Evolutionary conservation across 1,140 invertebrate species (phyloP), one percentile per base, ranked within the genome.

Genomic region (Arctopsyche grandis): DNA sequence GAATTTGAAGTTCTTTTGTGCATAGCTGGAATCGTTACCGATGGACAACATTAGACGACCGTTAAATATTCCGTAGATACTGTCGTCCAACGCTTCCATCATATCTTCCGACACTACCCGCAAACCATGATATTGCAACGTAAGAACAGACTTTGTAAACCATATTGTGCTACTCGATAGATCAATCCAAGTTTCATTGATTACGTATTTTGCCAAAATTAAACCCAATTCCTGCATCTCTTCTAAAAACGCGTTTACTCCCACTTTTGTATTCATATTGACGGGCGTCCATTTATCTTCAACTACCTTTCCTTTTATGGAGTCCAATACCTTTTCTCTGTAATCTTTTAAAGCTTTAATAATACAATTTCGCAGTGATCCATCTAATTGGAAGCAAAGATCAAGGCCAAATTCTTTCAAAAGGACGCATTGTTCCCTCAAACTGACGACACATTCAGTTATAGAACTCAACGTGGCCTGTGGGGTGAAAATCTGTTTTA

Each of bases 401-500:
- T 91, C 90, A 76, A 91, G 83, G 21, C 90, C 90, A 83, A 91
- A 91, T 82, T 91, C 89, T 79, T 88, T 90, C 56, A 91, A 89
- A 66, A 90, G 78, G 52, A 79, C 83, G 84, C 95, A 96, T 69
- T 96, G 93, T 82, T 90, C 90, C 80, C 94, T 90, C 43, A 96
- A 91, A 83, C 92, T 91, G 58, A 92, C 89, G 56, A 99, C 93
- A 89, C 97, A 97, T 85, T 98, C 95, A 12, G 96, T 93, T 66
- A 98, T 90, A 3, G 93, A 93, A 66, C 93, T 93, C 76, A 98
- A 85, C 5, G 93, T 92, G 74, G 95, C 93, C 88, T 98, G 96
- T 14, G 96, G 95, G 82, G 94, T 94, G 85, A 99, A 98, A 19
- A 99, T 93, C 87, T 99, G 97, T 84, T 92, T 97, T 83, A 92